phyloP scores from a whole-genome alignment of 2,113 vertebrate genomes.

The Mellivora capensis region DNA sequence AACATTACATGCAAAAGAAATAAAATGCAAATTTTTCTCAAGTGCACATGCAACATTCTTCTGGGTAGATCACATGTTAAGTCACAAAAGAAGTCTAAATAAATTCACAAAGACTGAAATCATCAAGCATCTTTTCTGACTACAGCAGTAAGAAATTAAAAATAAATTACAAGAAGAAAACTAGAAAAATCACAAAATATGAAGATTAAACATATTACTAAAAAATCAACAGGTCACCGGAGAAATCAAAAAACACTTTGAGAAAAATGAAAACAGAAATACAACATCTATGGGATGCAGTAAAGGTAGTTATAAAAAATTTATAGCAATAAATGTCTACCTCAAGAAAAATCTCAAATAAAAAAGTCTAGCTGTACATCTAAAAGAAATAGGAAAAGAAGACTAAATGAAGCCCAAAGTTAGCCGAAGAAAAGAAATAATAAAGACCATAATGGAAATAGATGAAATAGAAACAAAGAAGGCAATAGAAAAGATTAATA shows the following conservation, averaged over 20 bases:
- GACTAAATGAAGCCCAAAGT: not conserved
- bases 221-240: not conserved
- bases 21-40: not conserved
- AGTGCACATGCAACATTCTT: not conserved
- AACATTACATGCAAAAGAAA: not conserved
- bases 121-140: not conserved
- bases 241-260: not conserved
- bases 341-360: not conserved
- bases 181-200: not conserved
- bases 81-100: not conserved
- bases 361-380: not conserved
- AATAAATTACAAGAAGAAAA: not conserved
- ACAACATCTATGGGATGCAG: not conserved
- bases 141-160: not conserved
- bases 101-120: not conserved
- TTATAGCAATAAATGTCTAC: not conserved
- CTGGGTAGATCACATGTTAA: not conserved
- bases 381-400: not conserved
- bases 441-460: not conserved
- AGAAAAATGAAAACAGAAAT: not conserved
- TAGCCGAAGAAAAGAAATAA: not conserved
- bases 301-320: not conserved
- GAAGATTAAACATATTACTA: not conserved
- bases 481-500: not conserved
- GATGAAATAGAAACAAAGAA: not conserved